Base-by-base conservation (phyloP, 2,888 invertebrate species). In the Aspidapion aeneum region DNA sequence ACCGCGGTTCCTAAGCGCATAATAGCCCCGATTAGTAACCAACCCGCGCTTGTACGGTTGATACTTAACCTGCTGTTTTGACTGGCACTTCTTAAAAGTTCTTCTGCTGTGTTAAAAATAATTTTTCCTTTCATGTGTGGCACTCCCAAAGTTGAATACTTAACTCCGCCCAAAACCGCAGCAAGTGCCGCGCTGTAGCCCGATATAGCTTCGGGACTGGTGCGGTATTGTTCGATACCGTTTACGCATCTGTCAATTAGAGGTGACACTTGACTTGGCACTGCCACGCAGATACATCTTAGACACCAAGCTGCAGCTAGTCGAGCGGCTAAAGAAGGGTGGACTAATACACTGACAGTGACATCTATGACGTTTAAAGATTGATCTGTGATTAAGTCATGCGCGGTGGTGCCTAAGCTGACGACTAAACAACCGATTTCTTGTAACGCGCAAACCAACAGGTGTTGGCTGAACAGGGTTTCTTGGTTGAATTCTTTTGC, bases 41-140 rank as follows among this genome's bases (percentile, higher is more conserved):
- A 99, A 21, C 98, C 98, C 48, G 98, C 97, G 78, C 96, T 96
- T 1, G 98, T 97, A 74, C 98, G 86, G 71, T 96, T 95, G 66
- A 97, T 85, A 0, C 98, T 97, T 62, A 99, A 84, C 58, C 98
- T 86, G 78, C 96, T 96, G 80, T 96, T 98, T 82, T 98, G 98
- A 73, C 94, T 95, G 0, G 99, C 98, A 66, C 97, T 96, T 67
- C 98, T 85, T 56, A 99, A 81, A 70, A 99, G 81, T 77, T 99
- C 98, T 82, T 99, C 98, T 0, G 98, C 99, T 3, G 96, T 93
- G 77, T 94, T 95, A 80, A 99, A 98, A 49, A 98, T 94, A 66
- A 97, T 91, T 83, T 98, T 98, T 67, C 98, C 97, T 74, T 97
- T 94, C 21, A 94, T 95, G 79, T 98, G 96, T 0, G 99, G 98